phyloP scores from a whole-genome alignment of 2,888 invertebrate genomes.

The Nymphalis c-album region DNA sequence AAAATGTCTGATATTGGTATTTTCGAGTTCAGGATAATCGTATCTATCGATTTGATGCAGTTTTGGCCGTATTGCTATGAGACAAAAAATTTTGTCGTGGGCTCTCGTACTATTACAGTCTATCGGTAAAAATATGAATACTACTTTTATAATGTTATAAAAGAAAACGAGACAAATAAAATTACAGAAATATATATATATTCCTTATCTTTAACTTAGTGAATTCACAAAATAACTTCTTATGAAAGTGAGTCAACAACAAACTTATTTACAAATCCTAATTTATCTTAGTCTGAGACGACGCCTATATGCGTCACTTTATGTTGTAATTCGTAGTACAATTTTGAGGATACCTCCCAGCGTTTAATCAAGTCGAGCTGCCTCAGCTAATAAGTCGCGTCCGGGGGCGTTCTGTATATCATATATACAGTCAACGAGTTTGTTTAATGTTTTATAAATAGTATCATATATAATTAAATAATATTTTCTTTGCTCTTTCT shows the following conservation, averaged over 20 bases:
- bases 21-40: too few species aligned
- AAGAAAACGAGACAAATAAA: neutral
- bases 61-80: too few species aligned
- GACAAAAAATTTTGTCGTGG: too few species aligned
- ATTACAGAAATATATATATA: neutral
- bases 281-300: neutral
- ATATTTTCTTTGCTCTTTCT: too few species aligned
- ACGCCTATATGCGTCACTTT: neutral
- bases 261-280: slow-evolving; percentile 2
- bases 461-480: neutral
- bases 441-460: slow-evolving; percentile 3
- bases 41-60: too few species aligned
- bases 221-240: neutral
- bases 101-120: too few species aligned
- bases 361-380: slow-evolving; percentile 28
- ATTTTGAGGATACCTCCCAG: slow-evolving; percentile 15
- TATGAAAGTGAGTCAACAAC: neutral
- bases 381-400: slow-evolving; percentile 24
- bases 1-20: too few species aligned
- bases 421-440: neutral
- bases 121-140: too few species aligned
- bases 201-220: neutral
- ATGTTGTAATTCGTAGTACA: slow-evolving; percentile 15
- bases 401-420: slow-evolving; percentile 17
- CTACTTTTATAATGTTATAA: too few species aligned